Evolutionary conservation across 2,888 invertebrate genomes (phyloP).

Genomic region (Tromatobia lineatoria): DNA sequence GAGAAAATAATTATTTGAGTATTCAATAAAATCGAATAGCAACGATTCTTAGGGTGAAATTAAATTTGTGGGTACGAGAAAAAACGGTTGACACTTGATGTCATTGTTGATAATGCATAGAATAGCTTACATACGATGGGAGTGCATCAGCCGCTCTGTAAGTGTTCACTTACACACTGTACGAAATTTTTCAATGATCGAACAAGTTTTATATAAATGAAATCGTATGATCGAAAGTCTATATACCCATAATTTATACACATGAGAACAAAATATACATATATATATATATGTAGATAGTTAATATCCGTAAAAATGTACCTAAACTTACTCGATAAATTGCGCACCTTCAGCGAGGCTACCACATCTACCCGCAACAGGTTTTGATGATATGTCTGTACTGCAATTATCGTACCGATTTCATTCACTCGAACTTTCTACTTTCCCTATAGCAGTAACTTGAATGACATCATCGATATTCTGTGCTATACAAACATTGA

Average conservation of each 20-base stretch:
- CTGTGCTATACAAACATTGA: neutral
- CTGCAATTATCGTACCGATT: conserved; percentile 46
- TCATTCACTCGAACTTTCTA: conserved; percentile 62
- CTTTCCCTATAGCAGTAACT: conserved; percentile 45
- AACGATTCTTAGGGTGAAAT: conserved; percentile 33
- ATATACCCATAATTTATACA: no score
- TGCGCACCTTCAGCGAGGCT: neutral
- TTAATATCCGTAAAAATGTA: neutral
- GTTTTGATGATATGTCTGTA: conserved; percentile 38
- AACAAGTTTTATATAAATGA: neutral
- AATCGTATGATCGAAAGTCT: no score
- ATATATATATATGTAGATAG: no score
- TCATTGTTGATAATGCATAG: neutral
- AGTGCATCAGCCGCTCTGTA: neutral
- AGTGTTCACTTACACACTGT: neutral
- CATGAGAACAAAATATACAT: no score
- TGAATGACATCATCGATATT: neutral
- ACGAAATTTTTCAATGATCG: neutral
- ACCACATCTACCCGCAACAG: neutral
- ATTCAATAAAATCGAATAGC: neutral
- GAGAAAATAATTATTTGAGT: neutral
- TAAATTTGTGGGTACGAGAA: conserved; percentile 22
- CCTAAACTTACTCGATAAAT: neutral
- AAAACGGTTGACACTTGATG: neutral
- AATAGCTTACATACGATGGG: neutral